These are phyloP conservation scores for Ailuropoda melanoleuca DNA, from an alignment of 2,113 vertebrate species.

Conservation along the genomic window DNA sequence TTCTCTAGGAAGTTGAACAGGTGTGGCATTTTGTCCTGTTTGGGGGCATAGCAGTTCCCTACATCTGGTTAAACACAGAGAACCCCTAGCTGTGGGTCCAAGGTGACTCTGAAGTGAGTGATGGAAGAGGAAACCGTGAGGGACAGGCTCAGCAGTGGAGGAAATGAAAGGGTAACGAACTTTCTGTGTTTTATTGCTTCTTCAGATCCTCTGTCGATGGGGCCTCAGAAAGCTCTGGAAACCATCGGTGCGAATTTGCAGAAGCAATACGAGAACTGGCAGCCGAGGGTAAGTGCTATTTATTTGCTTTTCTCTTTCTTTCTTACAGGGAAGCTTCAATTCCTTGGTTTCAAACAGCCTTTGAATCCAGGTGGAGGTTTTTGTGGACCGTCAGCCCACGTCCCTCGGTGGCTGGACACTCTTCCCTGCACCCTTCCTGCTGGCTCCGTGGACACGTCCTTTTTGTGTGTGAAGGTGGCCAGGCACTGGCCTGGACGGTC, in stretches of 20 bases:
- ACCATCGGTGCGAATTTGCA: slow-evolving; percentile 97
- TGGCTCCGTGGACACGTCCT: not conserved
- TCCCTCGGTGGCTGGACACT: rapidly evolving
- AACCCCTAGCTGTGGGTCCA: not conserved
- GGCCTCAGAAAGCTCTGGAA: slow-evolving; percentile 98
- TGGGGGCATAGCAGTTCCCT: too few species aligned
- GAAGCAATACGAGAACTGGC: slow-evolving; percentile 99
- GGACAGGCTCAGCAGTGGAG: not conserved
- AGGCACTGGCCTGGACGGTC: not conserved
- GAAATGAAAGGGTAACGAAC: not conserved
- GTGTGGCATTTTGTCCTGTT: not conserved
- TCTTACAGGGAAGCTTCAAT: not conserved
- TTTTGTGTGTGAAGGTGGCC: not conserved
- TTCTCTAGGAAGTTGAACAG: not conserved
- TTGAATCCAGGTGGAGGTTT: not conserved
- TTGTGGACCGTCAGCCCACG: rapidly evolving
- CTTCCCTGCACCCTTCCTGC: rapidly evolving
- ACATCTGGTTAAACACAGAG: not conserved
- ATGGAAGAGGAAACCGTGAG: not conserved
- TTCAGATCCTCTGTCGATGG: slow-evolving; percentile 98
- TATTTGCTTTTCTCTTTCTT: not conserved
- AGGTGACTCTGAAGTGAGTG: not conserved
- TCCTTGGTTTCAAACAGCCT: rapidly evolving
- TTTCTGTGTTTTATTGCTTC: slow-evolving; percentile 43
- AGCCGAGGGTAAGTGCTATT: slow-evolving; percentile 92